Base-by-base conservation (phyloP, 2,888 invertebrate species). In the Leptinotarsa rubiginosa region DNA sequence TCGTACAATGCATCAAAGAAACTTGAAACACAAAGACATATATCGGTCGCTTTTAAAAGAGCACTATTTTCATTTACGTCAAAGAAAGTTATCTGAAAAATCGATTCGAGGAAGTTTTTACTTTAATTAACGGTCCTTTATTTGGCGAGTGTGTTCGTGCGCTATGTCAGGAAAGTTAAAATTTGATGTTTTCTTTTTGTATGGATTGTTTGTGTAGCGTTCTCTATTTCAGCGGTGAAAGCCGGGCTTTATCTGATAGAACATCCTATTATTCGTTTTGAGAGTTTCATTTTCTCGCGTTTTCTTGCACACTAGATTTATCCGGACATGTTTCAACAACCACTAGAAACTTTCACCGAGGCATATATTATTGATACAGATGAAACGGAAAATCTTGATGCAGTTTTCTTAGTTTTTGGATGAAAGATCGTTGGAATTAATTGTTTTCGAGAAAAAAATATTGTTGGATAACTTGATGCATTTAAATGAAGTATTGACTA, bases 151-250 rank as follows among this genome's bases (percentile, higher is more conserved):
- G 54, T 25, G 56, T 56, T 20, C 22, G 20, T 56, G 20, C 22
- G 56, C 20, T 20, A 56, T 56, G 15, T 13, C 56, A 56, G 56
- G 56, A 15, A 20, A 56, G 56, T 56, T 22, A 22, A 22, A 56
- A 56, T 15, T 56, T 12, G n/a, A 56, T 56, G 56, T 56, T 56
- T 56, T 15, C 22, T 56, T 13, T 56, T 56, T 56, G 22, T 20
- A 56, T 22, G 56, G 56, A 22, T 22, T 56, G 56, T 56, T 56
- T 56, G 56, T 20, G 56, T 22, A 56, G 56, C 56, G 13, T 56
- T 56, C 56, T 56, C 56, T 22, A 56, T 56, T 56, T 56, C 56
- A 56, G 56, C 56, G 22, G 13, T 56, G 56, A 56, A 56, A 56
- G 56, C 20, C 56, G 4, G 15, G 1, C 22, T 20, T 22, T 56